Conservation (phyloP, 1,140 invertebrate genomes). For the Drosophila trapezifrons region DNA sequence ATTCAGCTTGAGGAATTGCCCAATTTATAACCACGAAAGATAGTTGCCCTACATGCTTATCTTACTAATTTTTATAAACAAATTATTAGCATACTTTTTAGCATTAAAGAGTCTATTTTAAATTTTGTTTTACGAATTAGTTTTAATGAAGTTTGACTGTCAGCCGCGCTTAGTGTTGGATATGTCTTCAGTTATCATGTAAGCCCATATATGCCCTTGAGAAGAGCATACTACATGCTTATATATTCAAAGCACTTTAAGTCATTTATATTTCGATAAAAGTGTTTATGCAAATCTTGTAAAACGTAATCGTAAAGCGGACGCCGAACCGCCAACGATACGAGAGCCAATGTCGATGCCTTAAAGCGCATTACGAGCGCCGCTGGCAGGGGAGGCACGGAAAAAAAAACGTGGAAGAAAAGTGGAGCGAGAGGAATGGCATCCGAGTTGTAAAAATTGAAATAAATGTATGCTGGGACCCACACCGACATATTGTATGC, state of each 20-base stretch:
- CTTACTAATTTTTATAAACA: too few species aligned
- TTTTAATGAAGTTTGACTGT: too few species aligned
- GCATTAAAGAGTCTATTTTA: too few species aligned
- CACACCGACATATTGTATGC: constrained; percentile 53
- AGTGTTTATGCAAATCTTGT: constrained; percentile 77
- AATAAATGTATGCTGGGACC: constrained; percentile 72
- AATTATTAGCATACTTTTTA: not conserved
- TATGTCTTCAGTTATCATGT: not conserved
- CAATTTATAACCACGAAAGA: not conserved
- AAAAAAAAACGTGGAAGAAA: not conserved
- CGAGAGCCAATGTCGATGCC: constrained; percentile 48
- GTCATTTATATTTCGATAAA: constrained; percentile 80
- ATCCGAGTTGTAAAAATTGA: constrained; percentile 73
- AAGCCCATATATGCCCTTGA: not conserved
- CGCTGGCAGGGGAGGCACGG: constrained; percentile 3
- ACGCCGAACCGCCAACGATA: constrained; percentile 40
- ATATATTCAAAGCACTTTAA: constrained; percentile 66
- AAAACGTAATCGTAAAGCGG: constrained; percentile 61
- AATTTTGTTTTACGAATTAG: too few species aligned
- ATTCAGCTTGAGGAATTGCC: constrained; percentile 8
- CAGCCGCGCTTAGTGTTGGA: too few species aligned
- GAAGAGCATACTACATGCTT: constrained; percentile 36
- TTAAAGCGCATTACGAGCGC: constrained; percentile 55
- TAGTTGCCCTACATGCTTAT: constrained; percentile 11
- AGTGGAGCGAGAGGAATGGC: constrained; percentile 30